Evolutionary conservation across 2,113 vertebrate genomes (phyloP).

Genomic region (Alces alces): DNA sequence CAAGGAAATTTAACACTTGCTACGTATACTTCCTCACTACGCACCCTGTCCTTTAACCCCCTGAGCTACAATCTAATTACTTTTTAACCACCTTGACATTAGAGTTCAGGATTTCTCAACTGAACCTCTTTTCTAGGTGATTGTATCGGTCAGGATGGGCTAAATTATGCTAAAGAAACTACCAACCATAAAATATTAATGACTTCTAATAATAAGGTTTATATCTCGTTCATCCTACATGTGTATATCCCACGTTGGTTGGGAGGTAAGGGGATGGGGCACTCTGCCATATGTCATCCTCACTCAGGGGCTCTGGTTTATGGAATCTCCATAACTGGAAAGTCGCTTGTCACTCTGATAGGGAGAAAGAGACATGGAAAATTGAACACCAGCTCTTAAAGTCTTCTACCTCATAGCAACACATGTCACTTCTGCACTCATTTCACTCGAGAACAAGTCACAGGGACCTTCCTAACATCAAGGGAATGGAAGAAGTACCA

Average conservation of each 20-base stretch:
- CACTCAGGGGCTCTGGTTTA: neutral
- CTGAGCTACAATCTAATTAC: neutral
- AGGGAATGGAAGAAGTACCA: neutral
- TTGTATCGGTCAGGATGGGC: neutral
- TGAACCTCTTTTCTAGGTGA: neutral
- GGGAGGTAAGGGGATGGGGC: neutral
- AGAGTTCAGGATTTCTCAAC: neutral
- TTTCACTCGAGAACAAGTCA: neutral
- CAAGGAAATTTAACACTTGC: conserved; percentile 9
- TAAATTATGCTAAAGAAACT: neutral
- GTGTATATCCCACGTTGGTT: neutral
- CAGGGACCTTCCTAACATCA: neutral
- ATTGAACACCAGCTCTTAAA: neutral
- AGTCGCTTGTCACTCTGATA: neutral
- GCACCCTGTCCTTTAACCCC: neutral
- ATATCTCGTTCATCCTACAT: neutral
- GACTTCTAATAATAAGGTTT: neutral
- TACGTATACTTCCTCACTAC: neutral
- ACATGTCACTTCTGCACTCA: neutral
- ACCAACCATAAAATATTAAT: neutral
- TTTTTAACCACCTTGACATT: neutral
- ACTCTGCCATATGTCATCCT: neutral
- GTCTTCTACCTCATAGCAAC: neutral
- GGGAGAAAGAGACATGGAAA: neutral
- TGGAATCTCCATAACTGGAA: neutral